Evolutionary conservation across 2,113 vertebrate genomes (phyloP), one percentile per base, ranked within the genome.

Genomic region (Ptilonorhynchus violaceus): DNA sequence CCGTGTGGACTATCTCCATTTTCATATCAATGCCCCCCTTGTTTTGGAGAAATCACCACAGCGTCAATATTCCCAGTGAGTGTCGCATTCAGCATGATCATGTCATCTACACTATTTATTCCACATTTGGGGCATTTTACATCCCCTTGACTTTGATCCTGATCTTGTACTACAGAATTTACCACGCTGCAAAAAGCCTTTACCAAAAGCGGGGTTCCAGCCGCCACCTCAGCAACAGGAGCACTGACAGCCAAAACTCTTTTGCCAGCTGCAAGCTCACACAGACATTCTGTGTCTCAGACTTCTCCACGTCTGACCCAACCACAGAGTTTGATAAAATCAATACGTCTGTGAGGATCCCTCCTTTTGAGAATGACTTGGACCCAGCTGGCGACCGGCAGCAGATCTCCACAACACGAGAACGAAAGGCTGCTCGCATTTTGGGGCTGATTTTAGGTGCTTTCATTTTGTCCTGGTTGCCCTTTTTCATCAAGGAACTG

Each of bases 401-500:
- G 85, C 98, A 99, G 89, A 98, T 99, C 80, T 99, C 98, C 77
- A 99, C 97, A 0, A 98, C 98, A 0, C 96, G 99, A 21, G 99
- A 99, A 75, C 97, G 98, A 80, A 99, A 99, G 85, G 99, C 99
- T 9, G 99, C 99, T 5, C 98, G 98, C 11, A 98, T 99, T 74
- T 96, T 99, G 31, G 99, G 99, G 42, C 97, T 99, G 91, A 99
- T 99, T 94, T 96, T 99, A 66, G 98, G 99, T 17, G 99, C 99
- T 41, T 99, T 99, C 97, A 98, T 99, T 85, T 68, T 99, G 92
- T 99, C 99, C 62, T 99, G 99, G 99, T 93, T 99, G 88, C 99
- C 99, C 20, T 99, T 99, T 98, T 99, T 99, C 91, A 97, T 99
- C 73, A 99, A 99, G 92, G 99, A 99, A 93, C 88, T 99, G 49